Evolutionary conservation across 1,140 invertebrate genomes (phyloP).

Genomic region (Parasteatoda tepidariorum): DNA sequence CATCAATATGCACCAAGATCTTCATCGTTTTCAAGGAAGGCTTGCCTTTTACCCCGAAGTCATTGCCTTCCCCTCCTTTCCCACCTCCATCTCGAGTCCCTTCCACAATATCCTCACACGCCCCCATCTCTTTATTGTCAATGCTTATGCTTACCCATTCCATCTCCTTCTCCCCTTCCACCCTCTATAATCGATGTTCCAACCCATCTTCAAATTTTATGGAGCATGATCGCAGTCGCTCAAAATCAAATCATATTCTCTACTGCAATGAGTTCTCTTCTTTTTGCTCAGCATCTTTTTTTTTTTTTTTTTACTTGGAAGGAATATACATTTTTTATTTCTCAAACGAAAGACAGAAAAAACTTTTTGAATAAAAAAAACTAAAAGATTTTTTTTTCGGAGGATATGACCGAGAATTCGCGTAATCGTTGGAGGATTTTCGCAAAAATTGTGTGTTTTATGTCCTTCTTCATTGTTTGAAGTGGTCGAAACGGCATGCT

Average conservation of each 20-base stretch:
- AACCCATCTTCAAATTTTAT: constrained; percentile 52
- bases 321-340: background rate
- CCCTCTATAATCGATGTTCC: constrained; percentile 47
- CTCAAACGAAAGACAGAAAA: background rate
- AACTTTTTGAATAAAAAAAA: background rate
- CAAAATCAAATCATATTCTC: constrained; percentile 59
- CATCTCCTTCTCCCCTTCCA: background rate
- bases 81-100: background rate
- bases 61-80: constrained; percentile 4
- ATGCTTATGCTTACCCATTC: background rate
- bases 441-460: constrained; percentile 52
- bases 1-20: constrained; percentile 53
- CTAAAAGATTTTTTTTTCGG: background rate
- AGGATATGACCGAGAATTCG: constrained; percentile 10
- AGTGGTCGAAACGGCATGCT: background rate
- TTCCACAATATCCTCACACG: background rate
- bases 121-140: constrained; percentile 41
- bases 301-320: constrained; percentile 10
- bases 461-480: constrained; percentile 28
- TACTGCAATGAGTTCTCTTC: constrained; percentile 17
- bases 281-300: too few relatives aligned
- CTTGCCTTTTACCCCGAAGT: constrained; percentile 43
- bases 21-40: constrained; percentile 27
- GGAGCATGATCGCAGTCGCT: constrained; percentile 48
- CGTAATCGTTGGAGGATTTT: constrained; percentile 46